A percentile compares a stretch with the other conserved stretches of the same genome.
Conservation (phyloP, 1,140 invertebrate species). For the Lamellibrachia luymesi region DNA sequence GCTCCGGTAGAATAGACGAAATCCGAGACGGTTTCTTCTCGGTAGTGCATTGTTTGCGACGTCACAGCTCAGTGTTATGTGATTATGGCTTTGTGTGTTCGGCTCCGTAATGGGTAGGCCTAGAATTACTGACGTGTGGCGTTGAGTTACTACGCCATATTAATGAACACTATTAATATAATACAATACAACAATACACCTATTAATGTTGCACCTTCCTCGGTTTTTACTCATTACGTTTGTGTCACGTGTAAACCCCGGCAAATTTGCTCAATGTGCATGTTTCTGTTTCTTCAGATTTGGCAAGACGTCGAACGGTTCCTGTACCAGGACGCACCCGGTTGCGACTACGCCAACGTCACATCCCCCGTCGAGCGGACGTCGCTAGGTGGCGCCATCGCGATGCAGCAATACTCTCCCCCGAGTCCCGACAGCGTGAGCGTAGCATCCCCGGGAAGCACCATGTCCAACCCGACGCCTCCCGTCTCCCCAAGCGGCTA, state of each 20-base stretch:
- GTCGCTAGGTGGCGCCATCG: not conserved
- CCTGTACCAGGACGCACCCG: slow-evolving; percentile 45
- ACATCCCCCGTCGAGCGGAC: slow-evolving; percentile 11
- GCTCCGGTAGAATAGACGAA: too few relatives aligned
- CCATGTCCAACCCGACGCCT: slow-evolving; percentile 24
- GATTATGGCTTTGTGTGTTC: not conserved
- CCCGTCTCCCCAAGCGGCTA: slow-evolving; percentile 15
- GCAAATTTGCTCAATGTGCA: not conserved
- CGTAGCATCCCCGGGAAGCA: slow-evolving; percentile 9
- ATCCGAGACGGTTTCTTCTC: not conserved
- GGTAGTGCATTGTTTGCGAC: not conserved
- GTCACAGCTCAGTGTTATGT: not conserved
- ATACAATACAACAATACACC: too few relatives aligned
- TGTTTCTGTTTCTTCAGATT: slow-evolving; percentile 31
- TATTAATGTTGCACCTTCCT: too few relatives aligned
- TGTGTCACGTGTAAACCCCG: too few relatives aligned
- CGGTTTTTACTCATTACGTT: too few relatives aligned
- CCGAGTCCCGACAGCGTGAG: not conserved
- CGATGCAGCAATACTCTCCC: not conserved
- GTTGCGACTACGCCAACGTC: slow-evolving; percentile 15
- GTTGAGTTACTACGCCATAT: not conserved
- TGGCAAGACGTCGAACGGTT: slow-evolving; percentile 50
- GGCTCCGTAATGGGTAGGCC: not conserved
- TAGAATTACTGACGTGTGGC: not conserved
- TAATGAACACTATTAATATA: too few relatives aligned